A percentile compares a stretch with the other conserved stretches of the same genome.
Evolutionary conservation across 64 coral and sea anemone genomes (phyloP).

Genomic region (Montipora foliosa): DNA sequence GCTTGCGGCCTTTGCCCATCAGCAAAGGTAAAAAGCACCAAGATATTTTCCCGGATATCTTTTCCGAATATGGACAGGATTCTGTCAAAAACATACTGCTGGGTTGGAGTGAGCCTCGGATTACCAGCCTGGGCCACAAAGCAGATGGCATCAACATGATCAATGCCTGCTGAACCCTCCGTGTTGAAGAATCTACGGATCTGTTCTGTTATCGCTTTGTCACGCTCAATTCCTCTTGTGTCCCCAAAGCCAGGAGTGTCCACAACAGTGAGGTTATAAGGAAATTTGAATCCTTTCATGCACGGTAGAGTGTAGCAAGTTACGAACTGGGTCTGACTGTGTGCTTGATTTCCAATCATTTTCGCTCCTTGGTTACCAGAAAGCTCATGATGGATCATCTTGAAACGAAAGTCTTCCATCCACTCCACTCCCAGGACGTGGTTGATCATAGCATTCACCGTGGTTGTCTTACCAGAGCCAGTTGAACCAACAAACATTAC

Average conservation of each 20-base stretch:
- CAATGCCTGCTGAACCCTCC: conserved; percentile 52
- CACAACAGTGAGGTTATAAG: conserved; percentile 56
- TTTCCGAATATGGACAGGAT: conserved; percentile 73
- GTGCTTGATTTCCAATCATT: conserved; percentile 22
- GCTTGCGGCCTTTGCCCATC: conserved; percentile 62
- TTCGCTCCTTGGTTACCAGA: conserved; percentile 43
- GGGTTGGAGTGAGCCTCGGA: conserved; percentile 64
- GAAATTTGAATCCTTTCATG: conserved; percentile 39
- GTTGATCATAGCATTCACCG: conserved; percentile 63
- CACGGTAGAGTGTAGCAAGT: conserved; percentile 55
- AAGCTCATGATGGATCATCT: conserved; percentile 66
- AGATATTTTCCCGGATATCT: conserved; percentile 68
- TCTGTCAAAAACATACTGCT: conserved; percentile 65
- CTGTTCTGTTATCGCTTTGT: conserved; percentile 49
- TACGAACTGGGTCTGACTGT: conserved; percentile 58
- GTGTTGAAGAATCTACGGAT: conserved; percentile 61
- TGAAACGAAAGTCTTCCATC: conserved; percentile 58
- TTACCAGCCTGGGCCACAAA: conserved; percentile 53
- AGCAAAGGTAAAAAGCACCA: conserved; percentile 66
- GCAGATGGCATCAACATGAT: conserved; percentile 65
- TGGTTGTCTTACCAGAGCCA: conserved; percentile 53
- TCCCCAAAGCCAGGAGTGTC: not conserved
- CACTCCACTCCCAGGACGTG: conserved; percentile 52
- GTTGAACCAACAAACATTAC: conserved; percentile 58
- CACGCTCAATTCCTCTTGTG: conserved; percentile 58